Conservation (phyloP, 53 echinoderm and acorn worm genomes). For the Crossaster papposus region DNA sequence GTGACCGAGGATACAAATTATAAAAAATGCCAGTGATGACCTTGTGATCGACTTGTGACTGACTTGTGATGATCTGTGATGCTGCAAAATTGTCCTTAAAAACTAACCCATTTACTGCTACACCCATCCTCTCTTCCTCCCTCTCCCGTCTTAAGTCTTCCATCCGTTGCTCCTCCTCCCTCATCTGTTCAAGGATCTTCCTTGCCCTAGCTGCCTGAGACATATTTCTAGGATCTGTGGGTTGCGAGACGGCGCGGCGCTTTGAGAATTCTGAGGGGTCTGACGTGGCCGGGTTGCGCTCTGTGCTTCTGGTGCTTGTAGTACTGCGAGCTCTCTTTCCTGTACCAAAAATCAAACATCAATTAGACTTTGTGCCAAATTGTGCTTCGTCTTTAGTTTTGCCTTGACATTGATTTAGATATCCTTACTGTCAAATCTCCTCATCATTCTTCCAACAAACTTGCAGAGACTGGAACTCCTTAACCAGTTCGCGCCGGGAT, state of each 20-base stretch:
- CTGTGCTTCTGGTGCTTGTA: neutral
- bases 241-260: slow-evolving; percentile 33
- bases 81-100: no score
- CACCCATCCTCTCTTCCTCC: slow-evolving; percentile 22
- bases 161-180: slow-evolving; percentile 20
- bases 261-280: neutral
- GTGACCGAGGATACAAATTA: no score
- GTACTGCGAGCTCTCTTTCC: slow-evolving; percentile 7
- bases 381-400: no score
- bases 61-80: no score
- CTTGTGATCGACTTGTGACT: neutral
- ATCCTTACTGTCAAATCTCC: no score
- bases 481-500: no score
- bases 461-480: no score
- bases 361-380: no score
- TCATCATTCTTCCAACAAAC: no score
- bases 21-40: no score
- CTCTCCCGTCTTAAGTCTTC: slow-evolving; percentile 31
- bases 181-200: slow-evolving; percentile 28
- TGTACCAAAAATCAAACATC: neutral
- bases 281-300: neutral
- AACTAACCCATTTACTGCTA: slow-evolving; percentile 26
- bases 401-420: no score
- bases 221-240: slow-evolving; percentile 13
- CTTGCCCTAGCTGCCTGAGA: slow-evolving; percentile 32